Evolutionary conservation across 2,797 vertebrate species (phyloP).

Genomic region (Lithobates sylvaticus): DNA sequence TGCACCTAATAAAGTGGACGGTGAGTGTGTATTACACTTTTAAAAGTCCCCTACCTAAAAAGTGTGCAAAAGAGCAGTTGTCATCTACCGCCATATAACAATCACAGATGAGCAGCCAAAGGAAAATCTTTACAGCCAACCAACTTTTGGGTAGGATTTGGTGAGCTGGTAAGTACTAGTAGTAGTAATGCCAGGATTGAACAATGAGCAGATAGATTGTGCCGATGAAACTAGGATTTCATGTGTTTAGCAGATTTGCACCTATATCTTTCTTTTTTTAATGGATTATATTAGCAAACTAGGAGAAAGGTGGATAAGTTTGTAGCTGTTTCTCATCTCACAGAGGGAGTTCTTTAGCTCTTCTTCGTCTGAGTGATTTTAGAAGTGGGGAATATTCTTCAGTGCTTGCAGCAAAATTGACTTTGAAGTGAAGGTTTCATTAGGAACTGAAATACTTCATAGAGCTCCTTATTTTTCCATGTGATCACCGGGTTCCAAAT

Average conservation of each 20-base stretch:
- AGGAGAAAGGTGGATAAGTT: background rate
- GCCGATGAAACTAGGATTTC: background rate
- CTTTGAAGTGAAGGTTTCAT: slow-evolving; percentile 21
- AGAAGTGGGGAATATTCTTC: background rate
- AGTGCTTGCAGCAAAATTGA: background rate
- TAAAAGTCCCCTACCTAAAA: too few species aligned
- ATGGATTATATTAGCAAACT: background rate
- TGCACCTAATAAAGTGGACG: too few species aligned
- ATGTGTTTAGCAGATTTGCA: slow-evolving; percentile 10
- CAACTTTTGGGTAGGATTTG: too few species aligned
- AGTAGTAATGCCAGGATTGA: too few species aligned
- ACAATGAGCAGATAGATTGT: too few species aligned
- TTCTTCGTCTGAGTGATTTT: background rate
- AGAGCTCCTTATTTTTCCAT: background rate
- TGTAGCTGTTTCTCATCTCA: background rate
- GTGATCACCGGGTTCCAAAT: background rate
- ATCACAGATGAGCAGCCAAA: too few species aligned
- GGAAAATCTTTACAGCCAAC: too few species aligned
- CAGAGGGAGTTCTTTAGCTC: background rate
- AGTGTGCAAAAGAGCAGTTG: too few species aligned
- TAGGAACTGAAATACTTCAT: slow-evolving; percentile 2
- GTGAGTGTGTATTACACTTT: too few species aligned
- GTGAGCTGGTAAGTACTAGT: too few species aligned
- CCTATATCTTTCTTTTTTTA: background rate
- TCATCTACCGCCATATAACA: too few species aligned